These are phyloP conservation scores for Parochlus steinenii DNA, from an alignment of 2,888 invertebrate species.

Conservation along the genomic window DNA sequence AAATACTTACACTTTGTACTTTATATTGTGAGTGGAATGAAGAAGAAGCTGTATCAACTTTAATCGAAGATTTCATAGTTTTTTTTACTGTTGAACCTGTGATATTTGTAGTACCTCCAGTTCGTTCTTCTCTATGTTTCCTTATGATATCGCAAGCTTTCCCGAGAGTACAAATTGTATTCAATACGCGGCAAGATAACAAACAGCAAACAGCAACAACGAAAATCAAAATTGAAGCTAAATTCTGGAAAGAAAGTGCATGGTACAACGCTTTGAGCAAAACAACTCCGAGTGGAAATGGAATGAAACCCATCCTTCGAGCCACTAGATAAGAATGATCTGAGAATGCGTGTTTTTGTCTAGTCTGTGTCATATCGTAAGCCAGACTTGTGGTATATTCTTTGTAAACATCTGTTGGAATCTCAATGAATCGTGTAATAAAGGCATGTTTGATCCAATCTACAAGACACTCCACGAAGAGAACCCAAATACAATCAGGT, in stretches of 20 bases:
- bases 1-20: no score
- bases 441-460: constrained; percentile 99
- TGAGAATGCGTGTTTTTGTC: constrained; percentile 88
- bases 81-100: no score
- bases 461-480: constrained; percentile 83
- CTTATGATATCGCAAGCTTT: constrained; percentile 78
- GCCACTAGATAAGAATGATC: constrained; percentile 96
- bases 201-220: constrained; percentile 60
- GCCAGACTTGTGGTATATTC: constrained; percentile 86
- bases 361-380: constrained; percentile 83
- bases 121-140: constrained; percentile 40
- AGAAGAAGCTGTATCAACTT: constrained; percentile 17
- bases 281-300: constrained; percentile 86
- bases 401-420: constrained; percentile 81
- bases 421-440: constrained; percentile 96
- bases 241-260: constrained; percentile 57
- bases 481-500: constrained; percentile 76
- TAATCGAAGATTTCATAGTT: constrained; percentile 4
- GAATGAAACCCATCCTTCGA: constrained; percentile 94
- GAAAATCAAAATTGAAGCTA: constrained; percentile 54
- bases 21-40: no score
- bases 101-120: no score
- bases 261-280: constrained; percentile 75
- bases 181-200: constrained; percentile 58
- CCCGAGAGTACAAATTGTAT: constrained; percentile 79